Evolutionary conservation across 2,888 invertebrate species (phyloP).

Genomic region (Tetragonisca angustula): DNA sequence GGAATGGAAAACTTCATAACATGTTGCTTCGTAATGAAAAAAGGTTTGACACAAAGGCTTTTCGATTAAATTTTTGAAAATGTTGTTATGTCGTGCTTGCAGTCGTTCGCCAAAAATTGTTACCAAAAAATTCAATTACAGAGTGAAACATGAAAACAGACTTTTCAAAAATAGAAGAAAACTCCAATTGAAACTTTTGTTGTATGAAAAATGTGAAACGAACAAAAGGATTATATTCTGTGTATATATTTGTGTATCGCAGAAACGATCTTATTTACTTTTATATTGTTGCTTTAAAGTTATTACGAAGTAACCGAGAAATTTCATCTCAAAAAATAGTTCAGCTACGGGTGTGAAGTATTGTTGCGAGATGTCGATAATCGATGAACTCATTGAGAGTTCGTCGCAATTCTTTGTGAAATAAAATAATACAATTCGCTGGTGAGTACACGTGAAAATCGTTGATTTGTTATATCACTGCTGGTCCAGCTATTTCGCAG

Average conservation of each 20-base stretch:
- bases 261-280: neutral
- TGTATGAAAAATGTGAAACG: neutral
- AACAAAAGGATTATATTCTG: neutral
- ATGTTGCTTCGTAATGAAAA: neutral
- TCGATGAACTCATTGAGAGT: conserved; percentile 2
- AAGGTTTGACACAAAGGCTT: conserved; percentile 6
- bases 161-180: neutral
- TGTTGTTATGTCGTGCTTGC: neutral
- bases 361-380: neutral
- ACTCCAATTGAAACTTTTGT: neutral
- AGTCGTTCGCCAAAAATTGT: too few species aligned
- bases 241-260: neutral
- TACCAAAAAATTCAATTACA: conserved; percentile 13
- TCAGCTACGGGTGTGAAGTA: neutral
- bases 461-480: conserved; percentile 29
- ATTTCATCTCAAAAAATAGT: neutral
- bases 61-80: conserved; percentile 20
- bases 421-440: conserved; percentile 3
- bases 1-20: neutral
- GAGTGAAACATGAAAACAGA: neutral
- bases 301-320: neutral
- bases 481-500: conserved; percentile 22
- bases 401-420: neutral
- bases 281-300: neutral
- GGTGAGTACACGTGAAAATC: conserved; percentile 7